A percentile compares a stretch with the other conserved stretches of the same genome.
Conservation (phyloP, 2,797 vertebrate genomes). For the Cacajao melanocephalus region DNA sequence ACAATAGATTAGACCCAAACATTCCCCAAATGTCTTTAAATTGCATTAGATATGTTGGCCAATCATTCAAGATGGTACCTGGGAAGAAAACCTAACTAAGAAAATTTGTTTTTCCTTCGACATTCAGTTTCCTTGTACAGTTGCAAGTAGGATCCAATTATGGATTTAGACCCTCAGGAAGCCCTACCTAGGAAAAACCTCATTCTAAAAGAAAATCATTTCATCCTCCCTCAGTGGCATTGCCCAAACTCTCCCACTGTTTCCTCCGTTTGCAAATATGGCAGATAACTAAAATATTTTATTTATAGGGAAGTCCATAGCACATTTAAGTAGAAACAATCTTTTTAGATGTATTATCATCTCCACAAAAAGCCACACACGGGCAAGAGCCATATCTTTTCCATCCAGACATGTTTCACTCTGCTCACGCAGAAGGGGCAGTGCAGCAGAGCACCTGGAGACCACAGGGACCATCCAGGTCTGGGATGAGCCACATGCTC, state of each 20-base stretch:
- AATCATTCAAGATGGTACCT: not conserved
- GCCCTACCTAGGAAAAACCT: not conserved
- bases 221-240: not conserved
- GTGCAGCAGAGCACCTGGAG: not conserved
- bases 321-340: constrained; percentile 17
- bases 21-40: not conserved
- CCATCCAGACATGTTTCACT: not conserved
- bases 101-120: constrained; percentile 45
- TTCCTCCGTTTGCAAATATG: constrained; percentile 42
- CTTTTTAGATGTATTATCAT: not conserved
- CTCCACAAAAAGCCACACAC: not conserved
- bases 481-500: not conserved
- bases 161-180: not conserved
- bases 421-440: not conserved
- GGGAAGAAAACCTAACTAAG: constrained; percentile 47
- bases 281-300: not conserved
- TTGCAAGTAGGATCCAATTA: constrained; percentile 35
- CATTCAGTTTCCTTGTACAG: constrained; percentile 3
- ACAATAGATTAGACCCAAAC: constrained; percentile 5
- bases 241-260: not conserved
- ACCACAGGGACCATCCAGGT: not conserved
- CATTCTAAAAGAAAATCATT: constrained; percentile 42
- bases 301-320: constrained; percentile 9
- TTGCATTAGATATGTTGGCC: constrained; percentile 34
- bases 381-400: not conserved